phyloP scores from a whole-genome alignment of 2,113 vertebrate genomes.

The Campylorhamphus procurvoides region DNA sequence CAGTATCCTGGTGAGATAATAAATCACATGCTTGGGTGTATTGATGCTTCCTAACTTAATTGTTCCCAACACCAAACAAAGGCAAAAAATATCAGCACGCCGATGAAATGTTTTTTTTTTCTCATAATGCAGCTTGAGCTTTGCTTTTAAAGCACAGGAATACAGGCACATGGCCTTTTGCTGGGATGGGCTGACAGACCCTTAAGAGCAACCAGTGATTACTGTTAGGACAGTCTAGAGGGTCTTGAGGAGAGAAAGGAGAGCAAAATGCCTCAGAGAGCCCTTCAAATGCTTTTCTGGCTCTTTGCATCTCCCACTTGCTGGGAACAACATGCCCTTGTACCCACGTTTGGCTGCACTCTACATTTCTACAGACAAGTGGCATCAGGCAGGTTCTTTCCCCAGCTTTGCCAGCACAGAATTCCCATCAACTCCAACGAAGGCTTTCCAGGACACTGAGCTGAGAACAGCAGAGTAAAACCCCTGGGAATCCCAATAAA shows the following conservation, averaged over 20 bases:
- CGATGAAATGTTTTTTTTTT: background rate
- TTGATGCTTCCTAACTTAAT: background rate
- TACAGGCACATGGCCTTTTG: background rate
- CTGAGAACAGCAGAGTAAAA: background rate
- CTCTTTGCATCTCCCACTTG: background rate
- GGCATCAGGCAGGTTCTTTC: background rate
- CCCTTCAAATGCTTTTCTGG: background rate
- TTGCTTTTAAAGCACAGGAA: background rate
- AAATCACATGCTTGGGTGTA: background rate
- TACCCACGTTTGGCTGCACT: background rate
- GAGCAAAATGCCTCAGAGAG: background rate
- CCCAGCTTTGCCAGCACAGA: background rate
- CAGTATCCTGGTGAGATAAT: background rate
- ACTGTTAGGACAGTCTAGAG: background rate
- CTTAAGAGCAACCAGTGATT: background rate
- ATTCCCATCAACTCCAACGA: background rate
- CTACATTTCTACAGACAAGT: background rate
- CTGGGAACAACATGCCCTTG: background rate
- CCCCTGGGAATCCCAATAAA: background rate
- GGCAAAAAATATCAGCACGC: fast-evolving
- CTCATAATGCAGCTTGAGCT: background rate
- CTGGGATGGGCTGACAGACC: background rate
- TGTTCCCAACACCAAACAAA: background rate
- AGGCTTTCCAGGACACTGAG: background rate
- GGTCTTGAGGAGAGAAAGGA: background rate